A percentile compares a stretch with the other conserved stretches of the same genome.
phyloP scores from a whole-genome alignment of 2,888 invertebrate species.

The Pelosia muscerda region DNA sequence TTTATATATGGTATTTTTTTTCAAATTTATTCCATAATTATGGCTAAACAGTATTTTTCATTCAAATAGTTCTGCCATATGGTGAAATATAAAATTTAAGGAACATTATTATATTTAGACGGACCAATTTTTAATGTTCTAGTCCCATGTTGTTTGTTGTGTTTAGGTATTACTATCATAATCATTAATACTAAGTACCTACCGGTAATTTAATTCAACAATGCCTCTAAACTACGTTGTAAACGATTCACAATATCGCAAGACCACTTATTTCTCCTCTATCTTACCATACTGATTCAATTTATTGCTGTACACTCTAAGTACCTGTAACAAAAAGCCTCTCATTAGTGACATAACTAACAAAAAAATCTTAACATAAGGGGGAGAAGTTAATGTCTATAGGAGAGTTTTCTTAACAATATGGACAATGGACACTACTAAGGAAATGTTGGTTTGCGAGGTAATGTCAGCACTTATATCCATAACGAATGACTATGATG shows the following conservation, averaged over 20 bases:
- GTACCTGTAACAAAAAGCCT: slow-evolving; percentile 11
- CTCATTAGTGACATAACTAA: neutral
- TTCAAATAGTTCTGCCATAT: no score
- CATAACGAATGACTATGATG: neutral
- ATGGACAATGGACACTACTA: neutral
- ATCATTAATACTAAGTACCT: no score
- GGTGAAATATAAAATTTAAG: no score
- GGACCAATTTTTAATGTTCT: no score
- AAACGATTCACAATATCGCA: neutral
- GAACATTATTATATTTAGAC: no score
- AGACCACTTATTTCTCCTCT: neutral
- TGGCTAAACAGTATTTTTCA: neutral
- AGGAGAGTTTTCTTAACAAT: neutral
- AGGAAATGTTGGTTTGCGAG: neutral
- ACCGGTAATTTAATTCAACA: no score
- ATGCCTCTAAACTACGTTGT: neutral
- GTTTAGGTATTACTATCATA: no score
- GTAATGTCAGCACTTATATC: neutral
- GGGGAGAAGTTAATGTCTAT: neutral
- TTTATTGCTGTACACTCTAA: neutral
- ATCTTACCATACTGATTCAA: neutral
- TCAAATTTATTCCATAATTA: neutral
- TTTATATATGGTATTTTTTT: slow-evolving; percentile 54
- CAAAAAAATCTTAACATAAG: neutral
- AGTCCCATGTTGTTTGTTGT: no score